Conservation (phyloP, 2,797 vertebrate genomes). For the Sebastolobus altivelis region DNA sequence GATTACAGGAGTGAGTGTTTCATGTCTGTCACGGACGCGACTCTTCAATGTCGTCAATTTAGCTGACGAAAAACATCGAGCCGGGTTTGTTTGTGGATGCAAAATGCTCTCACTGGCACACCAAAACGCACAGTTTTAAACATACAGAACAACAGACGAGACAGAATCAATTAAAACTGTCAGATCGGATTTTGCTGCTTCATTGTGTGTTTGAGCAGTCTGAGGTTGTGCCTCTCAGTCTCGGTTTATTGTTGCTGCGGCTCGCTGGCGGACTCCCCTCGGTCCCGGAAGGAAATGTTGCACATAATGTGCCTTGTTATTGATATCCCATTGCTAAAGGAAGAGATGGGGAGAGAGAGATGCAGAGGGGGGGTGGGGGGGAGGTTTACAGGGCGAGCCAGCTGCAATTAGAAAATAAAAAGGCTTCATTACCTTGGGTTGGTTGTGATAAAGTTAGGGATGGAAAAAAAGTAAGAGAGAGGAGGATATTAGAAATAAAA, state of each 20-base stretch:
- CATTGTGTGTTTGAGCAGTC: conserved; percentile 65
- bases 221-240: conserved; percentile 62
- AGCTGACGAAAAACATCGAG: conserved; percentile 53
- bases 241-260: conserved; percentile 58
- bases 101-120: conserved; percentile 41
- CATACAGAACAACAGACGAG: conserved; percentile 58
- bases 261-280: conserved; percentile 64
- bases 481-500: conserved; percentile 19
- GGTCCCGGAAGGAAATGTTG: conserved; percentile 72
- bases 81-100: conserved; percentile 38
- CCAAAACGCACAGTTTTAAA: conserved; percentile 57
- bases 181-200: conserved; percentile 68
- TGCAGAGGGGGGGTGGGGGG: not conserved
- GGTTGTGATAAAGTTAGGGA: conserved; percentile 24
- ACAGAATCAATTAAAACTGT: conserved; percentile 75
- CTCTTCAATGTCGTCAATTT: conserved; percentile 63
- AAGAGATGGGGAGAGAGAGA: conserved; percentile 34
- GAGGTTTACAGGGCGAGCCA: conserved; percentile 50
- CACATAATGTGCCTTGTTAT: conserved; percentile 79
- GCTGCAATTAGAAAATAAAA: conserved; percentile 54
- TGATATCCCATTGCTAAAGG: conserved; percentile 72
- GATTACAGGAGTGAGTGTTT: conserved; percentile 46
- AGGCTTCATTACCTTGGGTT: conserved; percentile 36
- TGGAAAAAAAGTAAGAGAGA: conserved; percentile 1
- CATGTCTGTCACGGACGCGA: conserved; percentile 48